Evolutionary conservation across 2,113 vertebrate genomes (phyloP).

Genomic region (Corythornis vintsioides): DNA sequence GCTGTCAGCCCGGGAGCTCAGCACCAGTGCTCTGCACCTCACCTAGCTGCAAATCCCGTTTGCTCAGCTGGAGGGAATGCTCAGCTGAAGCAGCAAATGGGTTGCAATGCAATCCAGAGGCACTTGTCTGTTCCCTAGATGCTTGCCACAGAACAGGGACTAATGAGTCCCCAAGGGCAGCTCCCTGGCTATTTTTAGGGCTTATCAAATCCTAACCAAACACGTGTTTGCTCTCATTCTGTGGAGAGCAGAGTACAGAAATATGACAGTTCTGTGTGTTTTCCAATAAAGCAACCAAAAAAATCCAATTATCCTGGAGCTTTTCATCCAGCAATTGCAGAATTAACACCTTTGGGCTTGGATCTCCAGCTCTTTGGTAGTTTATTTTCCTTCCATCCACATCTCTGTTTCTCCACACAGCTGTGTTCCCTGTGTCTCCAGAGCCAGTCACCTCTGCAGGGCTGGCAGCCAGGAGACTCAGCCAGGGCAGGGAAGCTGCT

Average conservation of each 20-base stretch:
- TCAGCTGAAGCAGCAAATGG: slow-evolving; percentile 12
- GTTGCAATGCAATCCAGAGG: slow-evolving; percentile 19
- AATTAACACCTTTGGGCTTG: neutral
- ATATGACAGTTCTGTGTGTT: neutral
- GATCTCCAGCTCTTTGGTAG: neutral
- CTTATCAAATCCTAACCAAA: neutral
- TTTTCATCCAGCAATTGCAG: neutral
- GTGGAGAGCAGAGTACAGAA: neutral
- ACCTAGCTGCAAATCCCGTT: slow-evolving; percentile 22
- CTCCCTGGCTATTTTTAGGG: slow-evolving; percentile 1
- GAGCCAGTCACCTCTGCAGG: neutral
- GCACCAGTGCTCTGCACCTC: too few relatives aligned
- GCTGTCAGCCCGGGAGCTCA: neutral
- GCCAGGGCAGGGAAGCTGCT: too few relatives aligned
- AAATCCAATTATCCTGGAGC: neutral
- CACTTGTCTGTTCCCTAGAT: slow-evolving; percentile 6
- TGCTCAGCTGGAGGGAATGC: slow-evolving; percentile 28
- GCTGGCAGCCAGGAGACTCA: too few relatives aligned
- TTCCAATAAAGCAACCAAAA: neutral
- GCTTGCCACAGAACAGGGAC: neutral
- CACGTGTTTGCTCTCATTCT: neutral
- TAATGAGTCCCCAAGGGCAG: slow-evolving; percentile 38
- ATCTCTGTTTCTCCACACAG: neutral
- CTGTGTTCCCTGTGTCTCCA: neutral
- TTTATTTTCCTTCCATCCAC: neutral